A percentile compares a stretch with the other conserved stretches of the same genome.
phyloP scores from a whole-genome alignment of 2,797 vertebrate species.

The Neopelma chrysocephalum region DNA sequence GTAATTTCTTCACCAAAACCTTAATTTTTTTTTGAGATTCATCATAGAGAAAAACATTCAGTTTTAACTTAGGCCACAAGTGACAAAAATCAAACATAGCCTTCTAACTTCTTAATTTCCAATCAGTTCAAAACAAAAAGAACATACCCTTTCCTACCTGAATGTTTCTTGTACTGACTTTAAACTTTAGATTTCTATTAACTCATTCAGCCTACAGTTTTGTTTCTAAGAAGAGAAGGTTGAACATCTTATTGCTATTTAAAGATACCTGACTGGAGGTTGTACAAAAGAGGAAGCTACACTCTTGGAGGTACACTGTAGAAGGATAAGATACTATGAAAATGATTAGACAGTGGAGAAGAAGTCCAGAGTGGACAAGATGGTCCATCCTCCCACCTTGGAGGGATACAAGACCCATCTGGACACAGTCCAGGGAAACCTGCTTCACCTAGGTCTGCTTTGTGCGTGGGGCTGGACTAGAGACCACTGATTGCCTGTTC shows the following conservation, averaged over 20 bases:
- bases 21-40: not conserved
- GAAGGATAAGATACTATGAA: not conserved
- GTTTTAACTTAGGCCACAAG: not conserved
- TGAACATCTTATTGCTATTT: not conserved
- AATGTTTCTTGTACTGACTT: rapidly evolving
- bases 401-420: not conserved
- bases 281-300: not conserved
- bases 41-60: not conserved
- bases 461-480: not conserved
- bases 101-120: not conserved
- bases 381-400: not conserved
- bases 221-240: not conserved
- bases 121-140: not conserved
- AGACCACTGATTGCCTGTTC: not conserved
- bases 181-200: not conserved
- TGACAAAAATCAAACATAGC: not conserved
- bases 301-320: not conserved
- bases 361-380: not conserved
- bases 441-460: not conserved
- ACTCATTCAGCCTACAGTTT: not conserved
- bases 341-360: not conserved
- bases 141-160: not conserved
- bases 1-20: not conserved
- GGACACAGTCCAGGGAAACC: not conserved
- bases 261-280: not conserved